phyloP scores from a whole-genome alignment of 2,888 invertebrate species.

The Ochropleura leucogaster region DNA sequence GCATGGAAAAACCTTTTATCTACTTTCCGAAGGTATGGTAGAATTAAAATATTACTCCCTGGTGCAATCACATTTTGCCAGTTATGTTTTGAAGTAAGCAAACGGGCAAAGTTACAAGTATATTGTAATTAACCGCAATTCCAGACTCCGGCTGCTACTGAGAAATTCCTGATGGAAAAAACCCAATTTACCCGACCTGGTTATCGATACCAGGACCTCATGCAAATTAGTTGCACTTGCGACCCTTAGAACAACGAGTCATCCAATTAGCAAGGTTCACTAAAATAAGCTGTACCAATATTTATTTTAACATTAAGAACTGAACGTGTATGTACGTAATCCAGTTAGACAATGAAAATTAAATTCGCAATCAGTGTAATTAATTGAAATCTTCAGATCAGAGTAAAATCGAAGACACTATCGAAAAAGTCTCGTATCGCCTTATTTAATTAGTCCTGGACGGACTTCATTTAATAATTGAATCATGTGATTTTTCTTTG shows the following conservation, averaged over 20 bases:
- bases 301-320: background rate
- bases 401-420: conserved; percentile 29
- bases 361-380: conserved; percentile 34
- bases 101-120: too few species aligned
- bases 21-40: background rate
- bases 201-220: too few species aligned
- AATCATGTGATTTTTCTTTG: conserved; percentile 42
- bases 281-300: background rate
- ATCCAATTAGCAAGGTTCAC: background rate
- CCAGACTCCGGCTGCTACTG: too few species aligned
- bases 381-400: conserved; percentile 25
- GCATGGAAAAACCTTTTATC: background rate
- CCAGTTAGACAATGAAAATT: conserved; percentile 1
- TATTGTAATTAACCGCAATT: too few species aligned
- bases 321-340: background rate
- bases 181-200: too few species aligned
- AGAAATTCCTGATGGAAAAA: too few species aligned
- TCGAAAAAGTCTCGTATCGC: conserved; percentile 13
- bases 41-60: background rate
- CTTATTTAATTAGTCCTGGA: conserved; percentile 48
- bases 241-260: too few species aligned
- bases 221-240: too few species aligned
- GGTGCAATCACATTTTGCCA: too few species aligned
- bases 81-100: too few species aligned
- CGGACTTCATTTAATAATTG: conserved; percentile 40